Evolutionary conservation across 2,113 vertebrate genomes (phyloP).

Genomic region (Hemibates koningsi): DNA sequence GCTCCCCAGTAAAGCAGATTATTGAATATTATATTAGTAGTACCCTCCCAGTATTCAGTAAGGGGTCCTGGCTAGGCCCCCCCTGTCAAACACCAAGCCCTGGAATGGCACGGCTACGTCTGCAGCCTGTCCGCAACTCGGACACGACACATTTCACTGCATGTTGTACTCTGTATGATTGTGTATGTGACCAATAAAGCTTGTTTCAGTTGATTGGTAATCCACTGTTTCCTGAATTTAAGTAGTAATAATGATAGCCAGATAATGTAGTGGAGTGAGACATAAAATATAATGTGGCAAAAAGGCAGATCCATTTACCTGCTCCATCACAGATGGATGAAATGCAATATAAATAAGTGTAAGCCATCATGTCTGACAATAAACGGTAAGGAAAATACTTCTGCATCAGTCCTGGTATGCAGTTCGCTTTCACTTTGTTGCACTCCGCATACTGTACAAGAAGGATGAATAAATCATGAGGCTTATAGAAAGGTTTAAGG

Average conservation of each 20-base stretch:
- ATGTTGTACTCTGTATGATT: not conserved
- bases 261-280: not conserved
- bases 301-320: not conserved
- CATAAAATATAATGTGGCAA: not conserved
- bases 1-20: not conserved
- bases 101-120: not conserved
- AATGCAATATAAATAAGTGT: not conserved
- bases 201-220: not conserved
- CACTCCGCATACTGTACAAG: not conserved
- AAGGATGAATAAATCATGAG: not conserved
- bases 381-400: not conserved
- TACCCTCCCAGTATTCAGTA: not conserved
- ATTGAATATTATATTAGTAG: not conserved
- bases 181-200: not conserved
- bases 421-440: not conserved
- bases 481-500: not conserved
- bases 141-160: not conserved
- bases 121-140: not conserved
- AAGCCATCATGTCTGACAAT: not conserved
- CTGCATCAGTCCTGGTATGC: not conserved
- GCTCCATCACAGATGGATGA: not conserved
- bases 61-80: not conserved
- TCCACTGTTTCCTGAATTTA: not conserved
- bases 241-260: not conserved
- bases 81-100: not conserved